A percentile compares a stretch with the other conserved stretches of the same genome.
Conservation (phyloP, 1,140 invertebrate genomes). For the Bombus sibiricus region DNA sequence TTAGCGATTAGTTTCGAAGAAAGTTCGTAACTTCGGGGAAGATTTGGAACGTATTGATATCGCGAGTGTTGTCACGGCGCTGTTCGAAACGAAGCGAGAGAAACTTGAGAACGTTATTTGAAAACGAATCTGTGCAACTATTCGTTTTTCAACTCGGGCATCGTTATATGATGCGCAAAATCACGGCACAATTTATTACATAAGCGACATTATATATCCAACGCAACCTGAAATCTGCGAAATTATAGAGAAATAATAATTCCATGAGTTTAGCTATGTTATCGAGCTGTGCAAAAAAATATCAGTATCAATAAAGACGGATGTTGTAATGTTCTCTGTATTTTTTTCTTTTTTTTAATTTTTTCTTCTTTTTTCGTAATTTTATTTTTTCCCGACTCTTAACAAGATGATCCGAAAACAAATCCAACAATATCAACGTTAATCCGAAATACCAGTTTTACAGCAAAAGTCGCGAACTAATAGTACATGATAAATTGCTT, state of each 20-base stretch:
- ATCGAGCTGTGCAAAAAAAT: neutral
- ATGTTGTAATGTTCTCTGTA: conserved; percentile 16
- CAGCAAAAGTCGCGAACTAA: conserved; percentile 62
- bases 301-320: neutral
- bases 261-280: neutral
- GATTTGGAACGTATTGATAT: neutral
- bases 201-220: conserved; percentile 28
- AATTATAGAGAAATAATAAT: conserved; percentile 17
- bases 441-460: conserved; percentile 62
- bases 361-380: neutral
- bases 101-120: neutral
- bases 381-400: conserved; percentile 18
- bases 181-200: conserved; percentile 31
- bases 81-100: neutral
- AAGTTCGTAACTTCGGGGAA: neutral
- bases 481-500: conserved; percentile 52
- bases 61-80: neutral
- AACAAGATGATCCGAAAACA: conserved; percentile 59
- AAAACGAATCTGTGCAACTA: too few relatives aligned
- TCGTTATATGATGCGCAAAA: conserved; percentile 19
- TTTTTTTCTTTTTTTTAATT: conserved; percentile 4
- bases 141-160: neutral
- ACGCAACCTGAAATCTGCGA: conserved; percentile 16
- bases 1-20: neutral
- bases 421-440: conserved; percentile 59